phyloP scores from a whole-genome alignment of 2,888 invertebrate genomes.

The Drosophila anomalata region DNA sequence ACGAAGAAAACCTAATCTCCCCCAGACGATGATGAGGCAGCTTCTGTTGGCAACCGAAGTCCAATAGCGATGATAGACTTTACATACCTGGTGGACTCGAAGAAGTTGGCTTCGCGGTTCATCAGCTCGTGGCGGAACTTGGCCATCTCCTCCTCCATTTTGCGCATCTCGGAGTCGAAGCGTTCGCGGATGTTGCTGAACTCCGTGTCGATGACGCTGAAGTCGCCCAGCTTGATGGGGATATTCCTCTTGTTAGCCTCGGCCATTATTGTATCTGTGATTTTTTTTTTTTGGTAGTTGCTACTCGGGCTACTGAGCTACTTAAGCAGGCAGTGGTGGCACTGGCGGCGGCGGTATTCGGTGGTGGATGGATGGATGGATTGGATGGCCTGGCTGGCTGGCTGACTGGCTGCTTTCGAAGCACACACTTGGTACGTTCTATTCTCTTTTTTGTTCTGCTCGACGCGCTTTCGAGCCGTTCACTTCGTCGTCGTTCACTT shows the following conservation, averaged over 20 bases:
- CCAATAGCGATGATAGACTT: slow-evolving; percentile 3
- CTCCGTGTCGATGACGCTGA: slow-evolving; percentile 97
- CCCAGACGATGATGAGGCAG: neutral
- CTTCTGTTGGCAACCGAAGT: slow-evolving; percentile 11
- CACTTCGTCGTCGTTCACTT: slow-evolving; percentile 51
- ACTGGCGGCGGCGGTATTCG: slow-evolving; percentile 1
- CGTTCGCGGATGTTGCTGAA: slow-evolving; percentile 97
- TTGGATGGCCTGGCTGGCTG: no score
- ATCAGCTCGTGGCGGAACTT: slow-evolving; percentile 96
- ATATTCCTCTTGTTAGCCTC: slow-evolving; percentile 94
- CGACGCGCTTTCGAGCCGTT: slow-evolving; percentile 40
- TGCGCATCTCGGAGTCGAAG: slow-evolving; percentile 98
- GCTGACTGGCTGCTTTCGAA: neutral
- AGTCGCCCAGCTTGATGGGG: slow-evolving; percentile 96
- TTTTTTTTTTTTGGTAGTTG: slow-evolving; percentile 10
- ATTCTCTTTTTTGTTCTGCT: slow-evolving; percentile 45
- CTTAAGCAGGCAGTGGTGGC: slow-evolving; percentile 4
- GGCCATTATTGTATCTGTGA: slow-evolving; percentile 86
- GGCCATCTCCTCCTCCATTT: slow-evolving; percentile 99
- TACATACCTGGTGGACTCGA: slow-evolving; percentile 92
- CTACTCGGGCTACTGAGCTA: neutral
- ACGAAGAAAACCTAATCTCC: slow-evolving; percentile 5
- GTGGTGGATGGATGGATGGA: neutral
- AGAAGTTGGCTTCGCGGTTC: slow-evolving; percentile 96
- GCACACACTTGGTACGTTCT: slow-evolving; percentile 4